These are phyloP conservation scores for Catostylus mosaicus DNA, from an alignment of 30 jellyfish, hydroid and myxozoan genomes.

Conservation along the genomic window DNA sequence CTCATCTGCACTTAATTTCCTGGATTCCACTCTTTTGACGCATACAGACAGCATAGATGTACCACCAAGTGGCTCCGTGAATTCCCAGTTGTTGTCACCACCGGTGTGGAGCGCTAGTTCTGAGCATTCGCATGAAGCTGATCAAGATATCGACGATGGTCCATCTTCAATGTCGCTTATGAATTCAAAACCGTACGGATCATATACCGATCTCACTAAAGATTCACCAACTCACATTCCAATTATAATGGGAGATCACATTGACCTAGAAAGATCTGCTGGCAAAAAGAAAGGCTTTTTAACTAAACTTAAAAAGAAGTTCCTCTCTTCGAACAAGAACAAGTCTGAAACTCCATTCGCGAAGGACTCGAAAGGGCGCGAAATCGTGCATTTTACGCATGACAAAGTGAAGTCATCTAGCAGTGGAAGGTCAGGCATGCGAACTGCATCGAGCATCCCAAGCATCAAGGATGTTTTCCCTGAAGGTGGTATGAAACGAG, in stretches of 20 bases:
- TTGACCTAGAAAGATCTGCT: constrained; percentile 17
- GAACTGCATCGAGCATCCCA: constrained; percentile 51
- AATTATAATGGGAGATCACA: constrained; percentile 65
- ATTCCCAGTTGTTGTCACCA: constrained; percentile 34
- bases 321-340: constrained; percentile 40
- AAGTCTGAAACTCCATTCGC: constrained; percentile 31
- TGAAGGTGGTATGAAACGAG: constrained; percentile 37
- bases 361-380: constrained; percentile 67
- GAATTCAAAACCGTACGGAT: constrained; percentile 53
- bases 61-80: constrained; percentile 2
- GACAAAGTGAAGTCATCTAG: constrained; percentile 42
- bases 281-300: constrained; percentile 61
- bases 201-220: constrained; percentile 60
- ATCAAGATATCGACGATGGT: constrained; percentile 1
- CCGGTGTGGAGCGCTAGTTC: constrained; percentile 27
- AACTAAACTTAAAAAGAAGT: constrained; percentile 45
- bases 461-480: constrained; percentile 21
- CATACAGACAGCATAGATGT: constrained; percentile 43
- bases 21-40: constrained; percentile 63
- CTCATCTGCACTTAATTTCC: constrained; percentile 65
- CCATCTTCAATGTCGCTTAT: constrained; percentile 16
- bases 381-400: constrained; percentile 66
- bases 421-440: not conserved
- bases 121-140: not conserved
- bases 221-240: constrained; percentile 58